Base-by-base conservation (phyloP, 64 coral and sea anemone species). In the Cladopsammia gracilis region DNA sequence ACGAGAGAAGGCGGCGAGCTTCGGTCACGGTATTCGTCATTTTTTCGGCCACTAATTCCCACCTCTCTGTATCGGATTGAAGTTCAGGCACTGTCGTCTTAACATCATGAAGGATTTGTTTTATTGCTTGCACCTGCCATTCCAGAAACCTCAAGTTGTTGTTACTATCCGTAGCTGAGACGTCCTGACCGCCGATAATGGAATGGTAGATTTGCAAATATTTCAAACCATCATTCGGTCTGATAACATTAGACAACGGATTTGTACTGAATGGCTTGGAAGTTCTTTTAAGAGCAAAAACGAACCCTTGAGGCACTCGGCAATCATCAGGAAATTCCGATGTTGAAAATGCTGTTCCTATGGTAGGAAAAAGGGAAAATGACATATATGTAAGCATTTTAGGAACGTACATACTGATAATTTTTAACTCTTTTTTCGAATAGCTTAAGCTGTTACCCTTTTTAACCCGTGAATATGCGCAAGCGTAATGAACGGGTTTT, bases 151-250 rank as follows among this genome's bases (percentile, higher is more conserved):
- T 77, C 22, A 77, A 77, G 22, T 54, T 57, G 48, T 77, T 54
- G 6, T 56, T 77, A 24, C 16, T 45, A 77, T 77, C 75, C 5
- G 22, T 8, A 6, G 49, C 75, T 77, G 75, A 49, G 48, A 24
- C 22, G 18, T 54, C 49, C 48, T 56, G 44, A 24, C 75, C 75
- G 18, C 75, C 75, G 5, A 7, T 10, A 25, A 77, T 25, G 3
- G 75, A 57, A 49, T 77, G 20, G 50, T 54, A 77, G 18, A 77
- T 25, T 54, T 77, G 75, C 48, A 77, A 25, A 56, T 77, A 77
- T 25, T 56, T 77, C 0, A 10, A 12, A 10, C 48, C 75, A 53
- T 18, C 75, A 25, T 52, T 51, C 9, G 75, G 18, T 48, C n/a
- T 49, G 16, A 77, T 10, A 10, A 57, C 0, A 6, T 49, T 24